A percentile compares a stretch with the other conserved stretches of the same genome.
phyloP scores from a whole-genome alignment of 2,113 vertebrate genomes.

The Cynopterus brachyotis region DNA sequence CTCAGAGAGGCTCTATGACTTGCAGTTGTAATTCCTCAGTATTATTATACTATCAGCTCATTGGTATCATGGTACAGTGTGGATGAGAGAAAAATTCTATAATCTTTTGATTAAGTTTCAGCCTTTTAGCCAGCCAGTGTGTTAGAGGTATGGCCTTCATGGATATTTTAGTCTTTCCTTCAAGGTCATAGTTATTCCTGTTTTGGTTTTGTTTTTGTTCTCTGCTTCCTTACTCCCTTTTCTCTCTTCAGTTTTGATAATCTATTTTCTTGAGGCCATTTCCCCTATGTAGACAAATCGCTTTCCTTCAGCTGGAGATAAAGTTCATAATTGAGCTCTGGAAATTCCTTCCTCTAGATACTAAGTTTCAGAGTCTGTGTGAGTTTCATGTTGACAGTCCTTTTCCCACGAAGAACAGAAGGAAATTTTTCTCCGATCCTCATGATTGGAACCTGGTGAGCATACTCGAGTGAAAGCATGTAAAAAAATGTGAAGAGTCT shows the following conservation, averaged over 20 bases:
- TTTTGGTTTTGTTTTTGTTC: neutral
- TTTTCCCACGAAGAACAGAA: neutral
- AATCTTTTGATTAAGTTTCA: neutral
- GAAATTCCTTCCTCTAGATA: neutral
- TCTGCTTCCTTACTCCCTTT: neutral
- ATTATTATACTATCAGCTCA: neutral
- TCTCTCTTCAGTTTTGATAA: neutral
- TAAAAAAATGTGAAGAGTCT: neutral
- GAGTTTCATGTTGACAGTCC: neutral
- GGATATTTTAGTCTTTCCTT: neutral
- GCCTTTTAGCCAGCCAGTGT: neutral
- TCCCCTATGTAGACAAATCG: neutral
- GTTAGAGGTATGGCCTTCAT: neutral
- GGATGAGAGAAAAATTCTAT: neutral
- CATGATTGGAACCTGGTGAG: neutral
- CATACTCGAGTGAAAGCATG: neutral
- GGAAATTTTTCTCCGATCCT: neutral
- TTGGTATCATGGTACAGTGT: neutral
- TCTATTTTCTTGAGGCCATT: neutral
- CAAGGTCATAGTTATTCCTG: neutral
- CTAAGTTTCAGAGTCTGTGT: neutral
- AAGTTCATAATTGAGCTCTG: neutral
- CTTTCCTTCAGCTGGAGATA: neutral
- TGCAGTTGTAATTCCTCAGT: too few relatives aligned
- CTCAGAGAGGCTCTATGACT: neutral